Percentiles rank a stretch among this genome's conserved stretches.
Evolutionary conservation across 2,797 vertebrate species (phyloP).

Genomic region (Heterohyrax brucei): DNA sequence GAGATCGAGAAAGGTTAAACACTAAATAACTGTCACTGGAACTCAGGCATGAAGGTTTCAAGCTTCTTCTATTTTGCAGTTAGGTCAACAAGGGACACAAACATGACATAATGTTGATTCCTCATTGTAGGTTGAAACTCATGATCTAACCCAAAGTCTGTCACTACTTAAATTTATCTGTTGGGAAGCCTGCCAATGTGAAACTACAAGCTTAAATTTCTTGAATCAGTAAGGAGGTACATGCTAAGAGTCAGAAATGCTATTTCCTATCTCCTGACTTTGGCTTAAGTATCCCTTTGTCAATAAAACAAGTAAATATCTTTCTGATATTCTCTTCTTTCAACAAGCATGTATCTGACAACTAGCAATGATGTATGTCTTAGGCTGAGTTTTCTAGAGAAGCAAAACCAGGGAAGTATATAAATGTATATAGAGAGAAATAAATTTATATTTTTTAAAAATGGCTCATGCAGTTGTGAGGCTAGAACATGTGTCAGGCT

Average conservation of each 20-base stretch:
- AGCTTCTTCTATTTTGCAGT: conserved; percentile 50
- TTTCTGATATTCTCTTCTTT: no score
- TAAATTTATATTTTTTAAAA: no score
- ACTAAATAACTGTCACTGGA: conserved; percentile 48
- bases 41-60: conserved; percentile 5
- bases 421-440: no score
- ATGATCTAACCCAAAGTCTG: conserved; percentile 46
- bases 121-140: conserved; percentile 43
- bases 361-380: no score
- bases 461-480: no score
- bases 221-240: conserved; percentile 16
- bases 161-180: conserved; percentile 16
- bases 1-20: conserved; percentile 18
- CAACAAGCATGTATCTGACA: no score
- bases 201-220: conserved; percentile 59
- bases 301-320: conserved; percentile 14
- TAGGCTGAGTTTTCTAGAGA: no score
- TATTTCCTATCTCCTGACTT: conserved; percentile 38
- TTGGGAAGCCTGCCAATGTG: conserved; percentile 43
- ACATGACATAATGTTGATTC: conserved; percentile 32
- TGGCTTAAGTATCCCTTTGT: conserved; percentile 21
- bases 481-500: no score
- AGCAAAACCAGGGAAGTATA: no score
- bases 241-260: background rate
- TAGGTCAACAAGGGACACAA: conserved; percentile 54